Conservation (phyloP, 2,113 vertebrate species). For the Albula glossodonta region DNA sequence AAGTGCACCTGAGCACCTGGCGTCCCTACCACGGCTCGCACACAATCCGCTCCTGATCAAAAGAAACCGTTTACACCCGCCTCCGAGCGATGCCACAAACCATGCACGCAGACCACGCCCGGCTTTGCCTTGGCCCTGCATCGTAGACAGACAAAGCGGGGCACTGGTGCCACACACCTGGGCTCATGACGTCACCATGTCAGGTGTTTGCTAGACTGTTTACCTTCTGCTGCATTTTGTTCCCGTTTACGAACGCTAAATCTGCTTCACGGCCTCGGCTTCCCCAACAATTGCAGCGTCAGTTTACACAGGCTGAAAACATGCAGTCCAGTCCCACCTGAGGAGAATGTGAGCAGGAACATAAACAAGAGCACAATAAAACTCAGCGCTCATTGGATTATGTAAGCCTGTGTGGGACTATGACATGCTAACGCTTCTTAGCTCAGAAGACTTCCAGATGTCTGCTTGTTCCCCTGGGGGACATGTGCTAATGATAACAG, state of each 20-base stretch:
- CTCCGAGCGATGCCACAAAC: neutral
- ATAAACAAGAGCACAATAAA: too few relatives aligned
- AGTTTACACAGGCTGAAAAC: too few relatives aligned
- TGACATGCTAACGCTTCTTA: neutral
- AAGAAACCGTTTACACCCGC: neutral
- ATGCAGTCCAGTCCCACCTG: too few relatives aligned
- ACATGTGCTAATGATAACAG: neutral
- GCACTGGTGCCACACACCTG: too few relatives aligned
- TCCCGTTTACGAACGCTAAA: too few relatives aligned
- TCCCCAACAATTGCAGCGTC: too few relatives aligned
- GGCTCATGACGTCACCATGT: too few relatives aligned
- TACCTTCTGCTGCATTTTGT: too few relatives aligned
- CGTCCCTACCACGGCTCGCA: neutral
- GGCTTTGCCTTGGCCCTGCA: neutral
- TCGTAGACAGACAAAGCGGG: neutral
- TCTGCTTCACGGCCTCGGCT: too few relatives aligned
- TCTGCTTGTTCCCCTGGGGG: neutral
- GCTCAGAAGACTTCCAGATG: neutral
- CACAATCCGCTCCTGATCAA: neutral
- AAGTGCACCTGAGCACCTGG: neutral
- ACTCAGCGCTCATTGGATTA: neutral
- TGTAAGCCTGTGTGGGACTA: neutral
- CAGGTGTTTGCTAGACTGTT: too few relatives aligned
- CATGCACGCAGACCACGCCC: neutral
- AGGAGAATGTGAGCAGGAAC: too few relatives aligned